A percentile compares a stretch with the other conserved stretches of the same genome.
phyloP scores from a whole-genome alignment of 2,888 invertebrate species.

The Lasioglossum villosulum region DNA sequence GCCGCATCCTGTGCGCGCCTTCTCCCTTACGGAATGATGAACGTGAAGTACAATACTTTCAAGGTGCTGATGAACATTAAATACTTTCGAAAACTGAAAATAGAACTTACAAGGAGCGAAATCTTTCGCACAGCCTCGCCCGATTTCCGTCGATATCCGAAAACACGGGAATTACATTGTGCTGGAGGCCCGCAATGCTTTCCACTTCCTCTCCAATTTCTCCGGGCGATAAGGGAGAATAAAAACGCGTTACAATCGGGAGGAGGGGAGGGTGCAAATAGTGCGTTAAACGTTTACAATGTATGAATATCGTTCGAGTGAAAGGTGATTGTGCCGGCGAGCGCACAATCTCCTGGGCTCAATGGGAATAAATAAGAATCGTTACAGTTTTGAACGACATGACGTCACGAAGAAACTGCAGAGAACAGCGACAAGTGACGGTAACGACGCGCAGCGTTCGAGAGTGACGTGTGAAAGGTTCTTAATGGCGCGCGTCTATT shows the following conservation, averaged over 20 bases:
- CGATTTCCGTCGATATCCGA: background rate
- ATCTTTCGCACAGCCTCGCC: background rate
- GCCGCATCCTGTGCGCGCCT: no score
- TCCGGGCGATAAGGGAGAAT: background rate
- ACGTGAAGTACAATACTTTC: no score
- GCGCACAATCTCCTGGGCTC: conserved; percentile 12
- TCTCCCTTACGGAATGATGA: no score
- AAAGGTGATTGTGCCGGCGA: background rate
- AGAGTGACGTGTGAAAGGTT: conserved; percentile 67
- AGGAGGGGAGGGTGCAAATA: background rate
- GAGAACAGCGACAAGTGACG: conserved; percentile 59
- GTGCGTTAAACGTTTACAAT: conserved; percentile 2
- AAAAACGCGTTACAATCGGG: background rate
- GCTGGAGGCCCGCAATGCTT: background rate
- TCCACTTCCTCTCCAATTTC: conserved; percentile 3
- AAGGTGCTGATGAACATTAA: no score
- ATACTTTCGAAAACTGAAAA: background rate
- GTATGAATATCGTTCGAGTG: conserved; percentile 8
- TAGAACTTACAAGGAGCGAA: background rate
- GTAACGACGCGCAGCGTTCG: conserved; percentile 62
- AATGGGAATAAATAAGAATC: conserved; percentile 56
- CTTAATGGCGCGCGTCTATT: conserved; percentile 67
- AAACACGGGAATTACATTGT: background rate
- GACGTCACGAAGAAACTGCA: conserved; percentile 32
- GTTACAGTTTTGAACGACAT: conserved; percentile 35